phyloP scores from a whole-genome alignment of 1,140 invertebrate species.

The Diorhabda elongata region DNA sequence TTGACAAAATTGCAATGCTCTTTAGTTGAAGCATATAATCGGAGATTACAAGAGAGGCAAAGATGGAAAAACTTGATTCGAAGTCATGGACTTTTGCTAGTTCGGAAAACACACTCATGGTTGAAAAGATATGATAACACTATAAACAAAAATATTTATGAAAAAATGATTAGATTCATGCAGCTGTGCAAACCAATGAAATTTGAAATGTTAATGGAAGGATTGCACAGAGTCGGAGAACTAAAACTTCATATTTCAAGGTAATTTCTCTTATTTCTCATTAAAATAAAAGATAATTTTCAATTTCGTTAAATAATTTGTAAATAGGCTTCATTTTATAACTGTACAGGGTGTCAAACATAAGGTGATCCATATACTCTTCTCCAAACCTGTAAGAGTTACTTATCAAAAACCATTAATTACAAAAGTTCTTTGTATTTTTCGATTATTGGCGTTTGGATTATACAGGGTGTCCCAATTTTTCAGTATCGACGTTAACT shows the following conservation, averaged over 20 bases:
- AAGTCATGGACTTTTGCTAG: constrained; percentile 74
- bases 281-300: not conserved
- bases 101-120: constrained; percentile 60
- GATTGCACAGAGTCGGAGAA: constrained; percentile 65
- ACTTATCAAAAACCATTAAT: no score
- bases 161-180: constrained; percentile 66
- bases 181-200: constrained; percentile 68
- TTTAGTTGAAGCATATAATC: constrained; percentile 66
- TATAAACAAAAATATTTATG: constrained; percentile 57
- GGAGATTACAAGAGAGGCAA: constrained; percentile 65
- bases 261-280: constrained; percentile 23
- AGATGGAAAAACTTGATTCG: constrained; percentile 69
- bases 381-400: no score
- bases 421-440: no score
- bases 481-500: no score
- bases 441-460: no score
- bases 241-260: constrained; percentile 61
- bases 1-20: constrained; percentile 63
- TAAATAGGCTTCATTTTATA: no score
- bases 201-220: constrained; percentile 75
- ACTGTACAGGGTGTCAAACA: no score
- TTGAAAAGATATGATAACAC: constrained; percentile 63
- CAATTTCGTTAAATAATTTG: no score
- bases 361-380: no score
- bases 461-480: no score